These are phyloP conservation scores for Taurulus bubalis DNA, from an alignment of 2,113 vertebrate species.

Conservation along the genomic window DNA sequence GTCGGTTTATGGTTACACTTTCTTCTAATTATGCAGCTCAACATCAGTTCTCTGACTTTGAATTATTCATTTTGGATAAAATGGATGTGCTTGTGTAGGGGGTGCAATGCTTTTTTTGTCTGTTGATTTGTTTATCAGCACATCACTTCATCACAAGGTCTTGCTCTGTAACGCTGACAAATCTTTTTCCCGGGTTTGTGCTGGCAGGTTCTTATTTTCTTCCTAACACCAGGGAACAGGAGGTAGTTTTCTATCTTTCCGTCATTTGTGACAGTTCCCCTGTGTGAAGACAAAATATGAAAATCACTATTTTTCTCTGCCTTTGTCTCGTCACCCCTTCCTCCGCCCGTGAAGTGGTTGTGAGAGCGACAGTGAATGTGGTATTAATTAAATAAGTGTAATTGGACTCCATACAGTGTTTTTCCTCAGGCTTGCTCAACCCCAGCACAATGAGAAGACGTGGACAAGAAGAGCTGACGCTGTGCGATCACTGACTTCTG, in stretches of 20 bases:
- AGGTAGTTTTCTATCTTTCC: conserved; percentile 22
- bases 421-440: conserved; percentile 30
- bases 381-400: conserved; percentile 55
- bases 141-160: conserved; percentile 48
- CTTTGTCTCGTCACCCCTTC: not conserved
- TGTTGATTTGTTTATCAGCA: conserved; percentile 53
- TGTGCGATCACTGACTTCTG: conserved; percentile 34
- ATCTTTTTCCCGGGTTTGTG: not conserved
- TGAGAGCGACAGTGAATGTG: conserved; percentile 20
- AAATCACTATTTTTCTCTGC: conserved; percentile 5
- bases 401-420: conserved; percentile 39
- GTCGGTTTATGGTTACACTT: conserved; percentile 65
- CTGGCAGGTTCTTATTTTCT: conserved; percentile 9
- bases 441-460: conserved; percentile 26
- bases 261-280: conserved; percentile 9
- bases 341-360: conserved; percentile 10
- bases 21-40: conserved; percentile 78
- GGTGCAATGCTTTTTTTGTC: conserved; percentile 13
- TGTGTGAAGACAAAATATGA: conserved; percentile 27
- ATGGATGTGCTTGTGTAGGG: conserved; percentile 48
- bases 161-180: conserved; percentile 38
- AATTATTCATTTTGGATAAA: conserved; percentile 78
- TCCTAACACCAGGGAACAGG: conserved; percentile 5
- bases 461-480: conserved; percentile 26
- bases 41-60: conserved; percentile 63